Evolutionary conservation across 2,888 invertebrate genomes (phyloP).

Genomic region (Amphiduros pacificus): DNA sequence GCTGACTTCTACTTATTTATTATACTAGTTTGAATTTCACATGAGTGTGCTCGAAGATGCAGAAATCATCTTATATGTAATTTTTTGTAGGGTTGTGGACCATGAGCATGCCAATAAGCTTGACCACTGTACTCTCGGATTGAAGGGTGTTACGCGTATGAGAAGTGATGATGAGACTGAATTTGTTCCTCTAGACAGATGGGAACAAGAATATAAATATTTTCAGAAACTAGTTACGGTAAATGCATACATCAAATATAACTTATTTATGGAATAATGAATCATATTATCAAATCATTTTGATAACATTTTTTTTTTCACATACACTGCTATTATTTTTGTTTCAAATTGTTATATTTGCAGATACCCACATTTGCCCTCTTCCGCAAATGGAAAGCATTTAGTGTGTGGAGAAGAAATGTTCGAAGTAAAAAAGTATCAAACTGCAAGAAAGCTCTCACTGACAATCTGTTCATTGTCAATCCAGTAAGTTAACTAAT

Average conservation of each 20-base stretch:
- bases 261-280: too few species aligned
- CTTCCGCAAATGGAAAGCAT: slow-evolving; percentile 68
- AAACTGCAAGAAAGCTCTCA: slow-evolving; percentile 66
- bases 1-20: slow-evolving; percentile 20
- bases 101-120: slow-evolving; percentile 72
- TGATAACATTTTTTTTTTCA: background rate
- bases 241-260: too few species aligned
- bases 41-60: background rate
- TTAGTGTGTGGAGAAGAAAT: slow-evolving; percentile 78
- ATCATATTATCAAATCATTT: background rate
- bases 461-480: slow-evolving; percentile 73
- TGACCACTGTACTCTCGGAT: slow-evolving; percentile 80
- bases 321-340: background rate
- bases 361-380: slow-evolving; percentile 59
- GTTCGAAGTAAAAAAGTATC: slow-evolving; percentile 72
- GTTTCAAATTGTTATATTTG: slow-evolving; percentile 12
- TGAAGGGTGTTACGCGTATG: slow-evolving; percentile 78
- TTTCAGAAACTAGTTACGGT: slow-evolving; percentile 77
- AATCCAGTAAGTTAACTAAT: slow-evolving; percentile 69
- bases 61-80: background rate
- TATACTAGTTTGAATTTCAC: background rate
- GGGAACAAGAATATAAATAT: slow-evolving; percentile 82
- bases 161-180: slow-evolving; percentile 69
- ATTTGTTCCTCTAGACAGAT: slow-evolving; percentile 76
- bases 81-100: slow-evolving; percentile 69